These are phyloP conservation scores for Gadus macrocephalus DNA, from an alignment of 2,113 vertebrate genomes.

Conservation along the genomic window DNA sequence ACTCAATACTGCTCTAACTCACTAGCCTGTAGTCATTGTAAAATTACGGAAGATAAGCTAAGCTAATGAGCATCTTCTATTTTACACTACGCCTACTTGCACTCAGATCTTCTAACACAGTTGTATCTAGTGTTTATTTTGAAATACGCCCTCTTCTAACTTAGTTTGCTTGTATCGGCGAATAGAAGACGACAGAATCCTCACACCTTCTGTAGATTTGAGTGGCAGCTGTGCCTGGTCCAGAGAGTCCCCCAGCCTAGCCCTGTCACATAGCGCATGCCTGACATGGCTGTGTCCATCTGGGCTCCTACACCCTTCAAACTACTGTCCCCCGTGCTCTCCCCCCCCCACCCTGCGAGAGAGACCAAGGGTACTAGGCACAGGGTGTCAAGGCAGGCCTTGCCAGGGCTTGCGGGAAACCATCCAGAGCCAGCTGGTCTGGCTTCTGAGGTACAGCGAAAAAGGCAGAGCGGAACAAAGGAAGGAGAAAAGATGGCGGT, in stretches of 20 bases:
- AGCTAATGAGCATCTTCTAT: too few relatives aligned
- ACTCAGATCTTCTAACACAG: too few relatives aligned
- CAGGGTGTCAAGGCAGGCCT: slow-evolving; percentile 75
- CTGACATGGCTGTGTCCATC: slow-evolving; percentile 66
- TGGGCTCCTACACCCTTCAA: slow-evolving; percentile 71
- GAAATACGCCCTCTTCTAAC: background rate
- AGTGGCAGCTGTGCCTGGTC: slow-evolving; percentile 73
- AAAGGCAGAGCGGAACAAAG: slow-evolving; percentile 44
- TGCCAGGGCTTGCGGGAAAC: slow-evolving; percentile 67
- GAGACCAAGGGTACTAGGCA: slow-evolving; percentile 61
- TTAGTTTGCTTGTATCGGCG: background rate
- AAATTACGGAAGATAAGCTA: too few relatives aligned
- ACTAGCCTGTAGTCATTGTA: too few relatives aligned
- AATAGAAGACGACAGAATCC: slow-evolving; percentile 36
- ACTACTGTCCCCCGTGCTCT: slow-evolving; percentile 66
- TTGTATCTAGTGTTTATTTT: too few relatives aligned
- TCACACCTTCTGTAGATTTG: slow-evolving; percentile 55
- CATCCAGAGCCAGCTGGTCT: slow-evolving; percentile 78
- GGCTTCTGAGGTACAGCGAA: slow-evolving; percentile 66
- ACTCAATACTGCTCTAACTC: too few relatives aligned
- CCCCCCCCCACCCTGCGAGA: slow-evolving; percentile 64
- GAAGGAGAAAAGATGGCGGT: slow-evolving; percentile 37
- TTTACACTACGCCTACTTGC: too few relatives aligned
- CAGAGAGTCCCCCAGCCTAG: slow-evolving; percentile 61
- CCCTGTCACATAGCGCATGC: slow-evolving; percentile 66